Evolutionary conservation across 2,888 invertebrate species (phyloP), one percentile per base, ranked within the genome.

Genomic region (Ecliptopera silaceata): DNA sequence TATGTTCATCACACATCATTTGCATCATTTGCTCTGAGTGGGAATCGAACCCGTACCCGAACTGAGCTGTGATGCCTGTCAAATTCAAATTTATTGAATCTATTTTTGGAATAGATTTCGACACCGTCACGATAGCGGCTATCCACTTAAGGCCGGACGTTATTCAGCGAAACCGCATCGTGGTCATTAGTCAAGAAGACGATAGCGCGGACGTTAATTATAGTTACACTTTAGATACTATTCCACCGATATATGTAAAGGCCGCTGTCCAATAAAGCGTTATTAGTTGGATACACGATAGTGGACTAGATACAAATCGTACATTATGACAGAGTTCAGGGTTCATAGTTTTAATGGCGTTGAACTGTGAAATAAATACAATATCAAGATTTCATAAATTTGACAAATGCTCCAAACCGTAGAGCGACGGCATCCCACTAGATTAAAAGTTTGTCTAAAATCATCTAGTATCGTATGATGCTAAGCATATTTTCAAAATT

Each of bases 141-240:
- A 84, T 84, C 87, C 86, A 87, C 87, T 89, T 87, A 82, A 66
- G 65, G 63, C 72, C 87, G 89, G 89, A 89, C 70, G 71, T 89
- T 86, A 88, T 70, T 76, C 79, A 79, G 85, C 89, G 72, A 56
- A 78, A 80, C 61, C 54, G 56, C 59, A 38, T 12, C 43, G 41
- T 26, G 36, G 63, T 60, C 69, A 71, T 72, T 70, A 73, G 68
- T 65, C 67, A 66, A 62, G 45, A 61, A 56, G 62, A 61, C 58
- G 56, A 64, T 54, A 53, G 53, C 49, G 45, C 52, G 38, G 29
- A 59, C 52, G 42, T 43, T 59, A 59, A 59, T 59, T 54, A 54
- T 59, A 54, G 50, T 50, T 50, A 46, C 41, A 59, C 50, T 54
- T 50, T 59, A 54, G 50, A 54, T 59, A 39, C 36, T 45, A 31